These are phyloP conservation scores for Bradypodion ventrale DNA, from an alignment of 2,797 vertebrate species.

Conservation along the genomic window DNA sequence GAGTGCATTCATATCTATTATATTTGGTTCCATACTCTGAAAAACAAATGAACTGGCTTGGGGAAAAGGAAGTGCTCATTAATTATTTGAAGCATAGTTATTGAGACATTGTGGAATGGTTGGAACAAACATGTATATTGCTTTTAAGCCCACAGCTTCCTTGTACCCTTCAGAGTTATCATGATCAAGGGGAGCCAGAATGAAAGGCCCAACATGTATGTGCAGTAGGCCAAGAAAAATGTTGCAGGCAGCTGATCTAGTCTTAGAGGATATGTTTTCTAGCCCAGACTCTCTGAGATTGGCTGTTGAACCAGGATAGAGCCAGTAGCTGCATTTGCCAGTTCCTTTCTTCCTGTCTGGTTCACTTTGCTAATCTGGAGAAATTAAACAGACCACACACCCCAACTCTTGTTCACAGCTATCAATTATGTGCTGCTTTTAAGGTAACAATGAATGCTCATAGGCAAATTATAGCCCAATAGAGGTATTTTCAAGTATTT, in stretches of 20 bases:
- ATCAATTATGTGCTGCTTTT: too few relatives aligned
- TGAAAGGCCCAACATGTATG: not conserved
- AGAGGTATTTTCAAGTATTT: too few relatives aligned
- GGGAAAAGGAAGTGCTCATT: constrained; percentile 1
- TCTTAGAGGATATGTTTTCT: too few relatives aligned
- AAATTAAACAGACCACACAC: too few relatives aligned
- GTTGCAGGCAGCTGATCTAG: not conserved
- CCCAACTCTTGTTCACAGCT: too few relatives aligned
- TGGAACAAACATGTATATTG: not conserved
- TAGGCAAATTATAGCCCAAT: too few relatives aligned
- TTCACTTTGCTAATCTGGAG: too few relatives aligned
- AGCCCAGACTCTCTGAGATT: not conserved
- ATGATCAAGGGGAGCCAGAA: not conserved
- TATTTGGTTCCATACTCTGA: fast-evolving
- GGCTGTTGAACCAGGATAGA: not conserved
- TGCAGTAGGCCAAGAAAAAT: not conserved
- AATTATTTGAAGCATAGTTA: constrained; percentile 9
- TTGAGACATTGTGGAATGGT: not conserved
- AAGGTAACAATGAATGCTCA: too few relatives aligned
- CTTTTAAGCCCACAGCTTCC: not conserved
- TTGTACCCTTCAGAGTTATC: not conserved
- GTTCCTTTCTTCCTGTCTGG: too few relatives aligned
- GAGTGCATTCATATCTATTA: not conserved
- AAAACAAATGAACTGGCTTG: not conserved
- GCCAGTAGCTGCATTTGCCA: too few relatives aligned